A percentile compares a stretch with the other conserved stretches of the same genome.
These are phyloP conservation scores for Rapana venosa DNA, from an alignment of 2,888 invertebrate genomes.

Conservation along the genomic window DNA sequence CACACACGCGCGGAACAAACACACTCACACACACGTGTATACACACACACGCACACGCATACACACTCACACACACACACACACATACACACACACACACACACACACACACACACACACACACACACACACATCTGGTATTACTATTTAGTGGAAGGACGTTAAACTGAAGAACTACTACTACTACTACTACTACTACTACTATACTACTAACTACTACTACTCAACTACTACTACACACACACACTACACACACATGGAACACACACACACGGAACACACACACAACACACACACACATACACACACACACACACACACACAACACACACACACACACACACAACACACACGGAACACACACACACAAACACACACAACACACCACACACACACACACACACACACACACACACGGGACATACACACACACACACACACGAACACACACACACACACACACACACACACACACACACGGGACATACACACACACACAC, in stretches of 20 bases:
- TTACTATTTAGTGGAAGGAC: too few species aligned
- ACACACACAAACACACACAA: too few species aligned
- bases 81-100: background rate
- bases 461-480: background rate
- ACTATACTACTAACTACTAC: too few species aligned
- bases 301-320: background rate
- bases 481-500: background rate
- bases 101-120: constrained; percentile 16
- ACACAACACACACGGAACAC: too few species aligned
- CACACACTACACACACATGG: background rate
- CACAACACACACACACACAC: background rate
- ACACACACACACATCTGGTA: too few species aligned
- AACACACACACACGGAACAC: background rate
- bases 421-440: background rate
- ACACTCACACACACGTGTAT: too few species aligned
- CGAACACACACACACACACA: background rate
- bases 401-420: background rate
- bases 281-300: background rate
- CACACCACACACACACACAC: background rate
- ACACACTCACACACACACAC: background rate
- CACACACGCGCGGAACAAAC: too few species aligned
- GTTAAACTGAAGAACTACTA: too few species aligned
- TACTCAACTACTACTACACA: too few species aligned
- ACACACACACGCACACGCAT: too few species aligned
- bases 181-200: too few species aligned